Evolutionary conservation across 2,113 vertebrate species (phyloP).

Genomic region (Entelurus aequoreus): DNA sequence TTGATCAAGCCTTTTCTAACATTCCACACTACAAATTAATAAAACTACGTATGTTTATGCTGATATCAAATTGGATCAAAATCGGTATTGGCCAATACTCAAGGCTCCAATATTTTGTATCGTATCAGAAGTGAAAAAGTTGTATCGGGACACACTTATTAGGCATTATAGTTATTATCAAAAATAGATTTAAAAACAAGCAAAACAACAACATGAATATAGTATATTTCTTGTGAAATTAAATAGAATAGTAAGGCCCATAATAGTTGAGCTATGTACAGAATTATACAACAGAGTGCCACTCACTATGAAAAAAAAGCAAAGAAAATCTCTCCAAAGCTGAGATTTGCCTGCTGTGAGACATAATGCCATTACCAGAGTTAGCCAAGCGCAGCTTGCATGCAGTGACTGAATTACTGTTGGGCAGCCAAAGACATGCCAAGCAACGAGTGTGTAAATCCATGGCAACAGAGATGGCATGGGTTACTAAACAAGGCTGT

Average conservation of each 20-base stretch:
- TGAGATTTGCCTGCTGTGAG: slow-evolving; percentile 41
- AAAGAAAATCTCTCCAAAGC: slow-evolving; percentile 29
- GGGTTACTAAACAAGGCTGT: slow-evolving; percentile 52
- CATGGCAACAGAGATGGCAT: slow-evolving; percentile 62
- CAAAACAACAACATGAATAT: slow-evolving; percentile 1
- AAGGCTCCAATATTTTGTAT: too few species aligned
- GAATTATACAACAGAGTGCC: slow-evolving; percentile 12
- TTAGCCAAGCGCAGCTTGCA: slow-evolving; percentile 54
- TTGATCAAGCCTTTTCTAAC: too few species aligned
- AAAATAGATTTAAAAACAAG: slow-evolving; percentile 11
- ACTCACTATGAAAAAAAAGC: neutral
- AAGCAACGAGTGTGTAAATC: slow-evolving; percentile 43
- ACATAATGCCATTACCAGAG: slow-evolving; percentile 52
- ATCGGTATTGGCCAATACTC: too few species aligned
- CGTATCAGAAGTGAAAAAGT: too few species aligned
- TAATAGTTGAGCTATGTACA: neutral
- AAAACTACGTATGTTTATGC: too few species aligned
- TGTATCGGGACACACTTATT: neutral
- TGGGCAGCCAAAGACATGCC: slow-evolving; percentile 50
- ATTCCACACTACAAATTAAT: too few species aligned
- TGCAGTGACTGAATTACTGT: slow-evolving; percentile 56
- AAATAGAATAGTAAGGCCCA: slow-evolving; percentile 24
- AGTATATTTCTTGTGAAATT: slow-evolving; percentile 13
- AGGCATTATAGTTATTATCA: too few species aligned
- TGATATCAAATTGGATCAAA: too few species aligned